Percentiles rank a stretch among this genome's conserved stretches.
Evolutionary conservation across 2,113 vertebrate species (phyloP).

Genomic region (Vidua chalybeata): DNA sequence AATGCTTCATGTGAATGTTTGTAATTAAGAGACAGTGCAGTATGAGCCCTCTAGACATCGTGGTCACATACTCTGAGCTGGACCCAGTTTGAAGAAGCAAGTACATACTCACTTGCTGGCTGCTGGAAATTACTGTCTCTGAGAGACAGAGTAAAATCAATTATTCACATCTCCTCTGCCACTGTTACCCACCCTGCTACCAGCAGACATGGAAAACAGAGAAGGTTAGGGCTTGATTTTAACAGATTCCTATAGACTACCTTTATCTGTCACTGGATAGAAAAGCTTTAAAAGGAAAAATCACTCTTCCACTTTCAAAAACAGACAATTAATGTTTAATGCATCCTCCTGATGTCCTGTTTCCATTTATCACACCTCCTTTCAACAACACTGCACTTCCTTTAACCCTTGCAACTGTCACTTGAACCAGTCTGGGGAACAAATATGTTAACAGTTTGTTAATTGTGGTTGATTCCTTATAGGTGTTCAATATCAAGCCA

Average conservation of each 20-base stretch:
- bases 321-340: neutral
- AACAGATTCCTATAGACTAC: neutral
- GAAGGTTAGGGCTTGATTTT: conserved; percentile 52
- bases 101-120: conserved; percentile 55
- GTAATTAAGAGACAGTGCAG: conserved; percentile 48
- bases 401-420: neutral
- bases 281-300: conserved; percentile 36
- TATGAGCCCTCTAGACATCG: conserved; percentile 12
- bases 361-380: neutral
- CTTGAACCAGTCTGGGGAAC: neutral
- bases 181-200: conserved; percentile 36
- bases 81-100: conserved; percentile 53
- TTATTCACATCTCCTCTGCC: conserved; percentile 61
- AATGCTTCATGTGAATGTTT: conserved; percentile 7
- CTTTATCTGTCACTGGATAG: neutral
- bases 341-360: neutral
- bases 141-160: conserved; percentile 67
- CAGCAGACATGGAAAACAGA: conserved; percentile 17
- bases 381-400: neutral
- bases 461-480: neutral
- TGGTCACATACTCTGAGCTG: conserved; percentile 28
- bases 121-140: conserved; percentile 67
- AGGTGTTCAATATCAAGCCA: neutral
- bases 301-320: neutral
- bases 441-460: neutral